Base-by-base conservation (phyloP, 1,140 invertebrate species). In the Drosophila lowei region DNA sequence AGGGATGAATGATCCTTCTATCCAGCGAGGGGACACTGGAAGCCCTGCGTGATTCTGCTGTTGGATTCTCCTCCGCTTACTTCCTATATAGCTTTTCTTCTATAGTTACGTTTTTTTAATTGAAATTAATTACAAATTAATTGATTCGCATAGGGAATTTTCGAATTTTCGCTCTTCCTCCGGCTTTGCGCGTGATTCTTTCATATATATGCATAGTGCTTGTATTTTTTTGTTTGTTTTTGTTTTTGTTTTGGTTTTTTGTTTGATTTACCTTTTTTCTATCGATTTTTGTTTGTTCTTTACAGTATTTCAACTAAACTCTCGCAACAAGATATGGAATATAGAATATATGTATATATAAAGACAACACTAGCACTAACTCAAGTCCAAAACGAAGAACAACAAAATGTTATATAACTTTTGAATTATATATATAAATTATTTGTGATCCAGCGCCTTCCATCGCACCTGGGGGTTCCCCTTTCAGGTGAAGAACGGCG, bases 101-200 rank as follows among this genome's bases (percentile, higher is more conserved):
- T 68, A 64, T 59, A 75, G 46, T 73, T 78, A 73, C 43, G 11
- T 38, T 55, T 64, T 60, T 62, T 67, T 83, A 86, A 83, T 90
- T 90, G 79, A 90, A 90, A 90, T 90, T 90, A 90, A 90, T 90
- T 90, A 89, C 79, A 90, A 90, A 90, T 90, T 90, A 90, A 90
- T 90, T 90, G 90, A 90, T 90, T 89, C 90, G 79, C 90, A 90
- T 90, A 90, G 90, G 90, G 90, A 90, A 62, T 85, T 72, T 59
- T 76, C 8, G 34, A 38, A 38, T 38, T 71, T 77, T 57, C 48
- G n/a, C 21, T 66, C 48, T 78, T 59, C 15, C 52, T 56, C 57
- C 59, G 25, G 53, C 44, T 15, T 72, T 73, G 58, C 65, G 42
- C 54, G 57, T 68, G n/a, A 47, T 62, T 43, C 44, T 66, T 11